Percentiles rank a stretch among this genome's conserved stretches.
These are phyloP conservation scores for Drosophila arawakana DNA, from an alignment of 1,140 invertebrate genomes.

Conservation along the genomic window DNA sequence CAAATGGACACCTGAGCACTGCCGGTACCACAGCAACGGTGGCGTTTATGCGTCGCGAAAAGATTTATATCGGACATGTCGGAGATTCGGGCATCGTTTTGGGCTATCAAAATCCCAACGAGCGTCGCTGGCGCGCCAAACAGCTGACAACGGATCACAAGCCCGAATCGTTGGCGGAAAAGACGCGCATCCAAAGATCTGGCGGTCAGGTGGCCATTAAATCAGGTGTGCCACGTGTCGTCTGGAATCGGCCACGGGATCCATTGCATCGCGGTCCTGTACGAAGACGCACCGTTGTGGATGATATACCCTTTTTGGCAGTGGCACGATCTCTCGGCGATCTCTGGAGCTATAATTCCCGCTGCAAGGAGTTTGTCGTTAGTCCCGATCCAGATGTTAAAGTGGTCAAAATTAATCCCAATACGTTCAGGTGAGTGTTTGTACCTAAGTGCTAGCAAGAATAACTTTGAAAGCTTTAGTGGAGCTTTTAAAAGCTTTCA, in stretches of 20 bases:
- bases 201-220: conserved; percentile 96
- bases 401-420: conserved; percentile 93
- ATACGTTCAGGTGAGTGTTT: conserved; percentile 86
- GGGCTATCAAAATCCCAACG: conserved; percentile 90
- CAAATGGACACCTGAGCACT: conserved; percentile 96
- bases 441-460: not conserved
- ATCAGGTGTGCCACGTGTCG: conserved; percentile 96
- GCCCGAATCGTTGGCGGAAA: conserved; percentile 95
- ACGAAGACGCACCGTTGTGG: conserved; percentile 92
- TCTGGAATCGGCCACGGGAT: conserved; percentile 96
- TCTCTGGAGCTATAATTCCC: conserved; percentile 98
- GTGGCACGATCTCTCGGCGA: conserved; percentile 98
- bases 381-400: conserved; percentile 98
- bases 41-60: conserved; percentile 96
- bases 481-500: not conserved
- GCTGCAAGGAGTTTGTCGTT: conserved; percentile 95
- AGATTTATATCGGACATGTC: conserved; percentile 98
- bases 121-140: conserved; percentile 90
- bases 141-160: conserved; percentile 96
- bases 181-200: conserved; percentile 92
- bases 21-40: conserved; percentile 98
- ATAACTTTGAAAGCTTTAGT: not conserved
- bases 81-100: conserved; percentile 98
- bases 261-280: conserved; percentile 90
- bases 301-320: conserved; percentile 98